A percentile compares a stretch with the other conserved stretches of the same genome.
Evolutionary conservation across 1,140 invertebrate genomes (phyloP).

Genomic region (Sweltsa coloradensis): DNA sequence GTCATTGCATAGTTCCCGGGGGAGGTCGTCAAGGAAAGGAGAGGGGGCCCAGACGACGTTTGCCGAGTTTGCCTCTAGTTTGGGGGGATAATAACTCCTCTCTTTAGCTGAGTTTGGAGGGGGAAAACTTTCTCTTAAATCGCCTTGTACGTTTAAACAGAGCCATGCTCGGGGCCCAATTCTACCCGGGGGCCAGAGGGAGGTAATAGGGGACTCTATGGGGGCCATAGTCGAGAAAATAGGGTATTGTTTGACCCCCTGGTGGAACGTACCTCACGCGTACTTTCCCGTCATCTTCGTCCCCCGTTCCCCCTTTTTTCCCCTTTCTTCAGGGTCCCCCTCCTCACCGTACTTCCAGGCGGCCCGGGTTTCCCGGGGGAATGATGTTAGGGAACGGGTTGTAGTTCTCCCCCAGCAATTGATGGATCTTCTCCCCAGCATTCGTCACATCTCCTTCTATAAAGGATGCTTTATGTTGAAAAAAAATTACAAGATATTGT

Average conservation of each 20-base stretch:
- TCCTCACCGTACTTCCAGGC: not conserved
- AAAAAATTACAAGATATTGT: not conserved
- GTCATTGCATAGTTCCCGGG: too few relatives aligned
- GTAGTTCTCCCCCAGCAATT: constrained; percentile 48
- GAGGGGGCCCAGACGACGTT: too few relatives aligned
- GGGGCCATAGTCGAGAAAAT: not conserved
- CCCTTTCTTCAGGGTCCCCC: not conserved
- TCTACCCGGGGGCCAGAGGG: too few relatives aligned
- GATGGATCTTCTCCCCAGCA: constrained; percentile 39
- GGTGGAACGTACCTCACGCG: not conserved
- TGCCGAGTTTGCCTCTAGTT: too few relatives aligned
- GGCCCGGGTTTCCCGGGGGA: not conserved
- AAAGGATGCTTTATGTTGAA: not conserved
- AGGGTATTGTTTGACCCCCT: not conserved
- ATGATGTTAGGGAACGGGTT: constrained; percentile 40
- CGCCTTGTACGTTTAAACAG: too few relatives aligned
- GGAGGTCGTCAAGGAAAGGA: too few relatives aligned
- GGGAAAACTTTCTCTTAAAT: too few relatives aligned
- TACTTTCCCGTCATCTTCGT: not conserved
- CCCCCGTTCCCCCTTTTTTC: not conserved
- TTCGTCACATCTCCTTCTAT: constrained; percentile 41
- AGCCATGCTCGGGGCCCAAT: too few relatives aligned
- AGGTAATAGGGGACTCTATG: not conserved
- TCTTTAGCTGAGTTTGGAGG: too few relatives aligned
- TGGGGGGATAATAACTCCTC: too few relatives aligned